These are phyloP conservation scores for Solenodon paradoxus DNA, from an alignment of 2,113 vertebrate genomes.

Conservation along the genomic window DNA sequence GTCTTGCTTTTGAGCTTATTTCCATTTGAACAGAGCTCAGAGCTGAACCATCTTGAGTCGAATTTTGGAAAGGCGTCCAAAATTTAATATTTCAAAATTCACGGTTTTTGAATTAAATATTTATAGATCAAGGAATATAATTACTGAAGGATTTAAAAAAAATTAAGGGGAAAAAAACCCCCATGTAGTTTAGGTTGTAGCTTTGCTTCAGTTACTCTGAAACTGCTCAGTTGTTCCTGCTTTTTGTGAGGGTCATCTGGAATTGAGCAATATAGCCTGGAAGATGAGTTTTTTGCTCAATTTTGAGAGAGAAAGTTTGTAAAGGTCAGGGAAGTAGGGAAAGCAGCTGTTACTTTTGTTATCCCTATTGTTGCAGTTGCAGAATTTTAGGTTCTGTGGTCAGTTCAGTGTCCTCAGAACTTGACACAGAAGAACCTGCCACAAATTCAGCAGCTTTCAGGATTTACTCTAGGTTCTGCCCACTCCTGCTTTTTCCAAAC, in stretches of 20 bases:
- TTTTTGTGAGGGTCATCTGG: not conserved
- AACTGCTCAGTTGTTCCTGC: not conserved
- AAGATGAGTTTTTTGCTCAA: not conserved
- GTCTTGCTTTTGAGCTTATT: not conserved
- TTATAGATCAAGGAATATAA: not conserved
- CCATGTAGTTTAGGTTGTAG: not conserved
- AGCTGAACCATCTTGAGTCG: not conserved
- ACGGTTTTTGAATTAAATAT: not conserved
- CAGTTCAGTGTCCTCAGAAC: not conserved
- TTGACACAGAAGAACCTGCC: not conserved
- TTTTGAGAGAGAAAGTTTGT: not conserved
- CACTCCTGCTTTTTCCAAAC: not conserved
- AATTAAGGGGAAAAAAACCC: not conserved
- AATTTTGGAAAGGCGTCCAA: not conserved
- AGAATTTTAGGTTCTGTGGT: not conserved
- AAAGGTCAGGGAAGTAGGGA: not conserved
- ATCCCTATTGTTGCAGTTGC: not conserved
- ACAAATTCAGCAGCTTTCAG: accelerated
- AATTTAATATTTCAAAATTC: not conserved
- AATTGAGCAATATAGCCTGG: not conserved
- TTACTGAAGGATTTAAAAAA: not conserved
- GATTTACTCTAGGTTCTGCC: not conserved
- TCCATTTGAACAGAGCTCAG: not conserved
- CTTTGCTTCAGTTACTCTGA: not conserved
- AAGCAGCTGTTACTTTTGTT: not conserved